Conservation (phyloP, 2,113 vertebrate species). For the Phyllopteryx taeniolatus region DNA sequence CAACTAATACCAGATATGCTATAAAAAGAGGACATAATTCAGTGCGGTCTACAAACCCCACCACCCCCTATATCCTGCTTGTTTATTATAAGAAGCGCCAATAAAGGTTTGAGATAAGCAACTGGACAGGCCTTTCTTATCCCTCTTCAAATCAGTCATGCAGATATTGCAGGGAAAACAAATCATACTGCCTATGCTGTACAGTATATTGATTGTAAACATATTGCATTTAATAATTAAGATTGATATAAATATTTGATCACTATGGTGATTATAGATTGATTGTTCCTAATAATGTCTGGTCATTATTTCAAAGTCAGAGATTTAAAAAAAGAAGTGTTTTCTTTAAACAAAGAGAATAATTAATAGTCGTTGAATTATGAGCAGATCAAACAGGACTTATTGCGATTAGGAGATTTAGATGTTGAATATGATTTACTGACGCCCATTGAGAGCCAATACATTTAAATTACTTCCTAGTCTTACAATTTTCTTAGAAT, state of each 20-base stretch:
- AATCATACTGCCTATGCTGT: not conserved
- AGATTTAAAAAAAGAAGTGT: not conserved
- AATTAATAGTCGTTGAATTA: too few relatives aligned
- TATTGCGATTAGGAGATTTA: too few relatives aligned
- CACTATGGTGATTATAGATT: not conserved
- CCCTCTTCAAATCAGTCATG: not conserved
- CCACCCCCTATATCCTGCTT: not conserved
- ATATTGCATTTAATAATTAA: not conserved
- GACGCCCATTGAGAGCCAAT: too few relatives aligned
- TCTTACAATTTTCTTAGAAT: too few relatives aligned
- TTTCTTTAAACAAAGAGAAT: not conserved
- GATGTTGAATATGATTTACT: too few relatives aligned
- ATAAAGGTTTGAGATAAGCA: not conserved
- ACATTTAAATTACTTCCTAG: too few relatives aligned
- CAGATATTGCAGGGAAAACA: not conserved
- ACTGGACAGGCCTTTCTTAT: not conserved
- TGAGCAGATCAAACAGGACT: too few relatives aligned
- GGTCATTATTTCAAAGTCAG: not conserved
- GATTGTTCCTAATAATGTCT: not conserved
- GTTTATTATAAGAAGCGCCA: not conserved
- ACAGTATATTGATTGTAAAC: not conserved
- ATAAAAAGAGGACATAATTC: conserved; percentile 1
- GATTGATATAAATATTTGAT: not conserved
- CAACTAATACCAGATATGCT: conserved; percentile 9
- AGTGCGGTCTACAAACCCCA: not conserved